Percentiles rank a stretch among this genome's conserved stretches.
phyloP scores from a whole-genome alignment of 2,888 invertebrate species.

The Platerodrilus igneus region DNA sequence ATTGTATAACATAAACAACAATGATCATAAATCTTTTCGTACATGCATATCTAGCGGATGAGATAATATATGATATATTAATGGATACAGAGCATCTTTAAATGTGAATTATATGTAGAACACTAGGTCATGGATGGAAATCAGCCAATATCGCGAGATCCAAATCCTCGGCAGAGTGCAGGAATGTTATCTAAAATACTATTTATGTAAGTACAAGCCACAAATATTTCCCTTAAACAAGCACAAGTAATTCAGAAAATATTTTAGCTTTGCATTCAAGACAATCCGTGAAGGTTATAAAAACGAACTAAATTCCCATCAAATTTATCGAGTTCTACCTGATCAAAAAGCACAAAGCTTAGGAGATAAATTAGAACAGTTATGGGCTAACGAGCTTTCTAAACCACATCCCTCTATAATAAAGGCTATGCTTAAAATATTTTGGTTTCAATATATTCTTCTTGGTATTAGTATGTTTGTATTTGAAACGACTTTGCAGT shows the following conservation, averaged over 20 bases:
- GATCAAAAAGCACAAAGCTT: constrained; percentile 51
- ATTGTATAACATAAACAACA: no score
- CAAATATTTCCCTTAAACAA: not conserved
- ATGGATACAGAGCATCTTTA: no score
- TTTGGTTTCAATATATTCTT: constrained; percentile 14
- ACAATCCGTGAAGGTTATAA: no score
- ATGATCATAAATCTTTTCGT: no score
- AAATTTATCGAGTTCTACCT: constrained; percentile 53
- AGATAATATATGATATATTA: no score
- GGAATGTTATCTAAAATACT: constrained; percentile 59
- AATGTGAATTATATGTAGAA: no score
- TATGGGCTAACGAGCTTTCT: constrained; percentile 32
- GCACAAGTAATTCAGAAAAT: not conserved
- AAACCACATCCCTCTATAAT: constrained; percentile 10
- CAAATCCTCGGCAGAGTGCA: constrained; percentile 61
- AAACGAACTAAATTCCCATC: not conserved
- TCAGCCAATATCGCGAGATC: no score
- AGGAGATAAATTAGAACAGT: constrained; percentile 46
- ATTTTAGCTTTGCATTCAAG: not conserved
- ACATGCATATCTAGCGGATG: no score
- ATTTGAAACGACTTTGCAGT: not conserved
- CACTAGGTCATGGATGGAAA: no score
- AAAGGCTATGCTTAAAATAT: constrained; percentile 10
- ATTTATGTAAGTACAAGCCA: constrained; percentile 56
- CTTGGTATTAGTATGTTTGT: constrained; percentile 9